Conservation (phyloP, 1,140 invertebrate species). For the Cheumatopsyche charites region DNA sequence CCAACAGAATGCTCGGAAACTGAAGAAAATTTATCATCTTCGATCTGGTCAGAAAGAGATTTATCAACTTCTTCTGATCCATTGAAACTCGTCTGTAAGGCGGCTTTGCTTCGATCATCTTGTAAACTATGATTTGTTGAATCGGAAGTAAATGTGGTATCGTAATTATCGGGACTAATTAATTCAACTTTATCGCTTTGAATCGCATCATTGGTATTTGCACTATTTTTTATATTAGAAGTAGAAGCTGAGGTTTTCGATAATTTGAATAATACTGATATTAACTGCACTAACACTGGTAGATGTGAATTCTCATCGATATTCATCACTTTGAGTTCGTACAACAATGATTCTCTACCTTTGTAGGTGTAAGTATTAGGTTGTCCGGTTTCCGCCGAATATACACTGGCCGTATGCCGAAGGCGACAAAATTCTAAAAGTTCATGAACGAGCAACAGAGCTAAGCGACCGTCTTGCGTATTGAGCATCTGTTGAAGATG, state of each 20-base stretch:
- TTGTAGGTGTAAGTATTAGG: constrained; percentile 56
- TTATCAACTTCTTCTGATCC: constrained; percentile 35
- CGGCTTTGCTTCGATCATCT: constrained; percentile 34
- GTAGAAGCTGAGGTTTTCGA: constrained; percentile 5
- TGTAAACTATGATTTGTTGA: constrained; percentile 29
- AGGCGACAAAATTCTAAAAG: constrained; percentile 60
- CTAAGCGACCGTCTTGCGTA: constrained; percentile 56
- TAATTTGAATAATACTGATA: constrained; percentile 35
- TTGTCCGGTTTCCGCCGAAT: constrained; percentile 59
- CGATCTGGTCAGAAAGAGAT: constrained; percentile 26
- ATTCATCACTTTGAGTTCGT: constrained; percentile 33
- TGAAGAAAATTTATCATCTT: constrained; percentile 8
- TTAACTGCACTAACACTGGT: constrained; percentile 41
- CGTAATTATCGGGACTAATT: constrained; percentile 43
- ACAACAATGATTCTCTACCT: constrained; percentile 45
- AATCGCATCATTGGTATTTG: not conserved
- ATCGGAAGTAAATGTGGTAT: constrained; percentile 43
- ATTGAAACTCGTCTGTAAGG: constrained; percentile 34
- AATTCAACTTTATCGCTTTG: not conserved
- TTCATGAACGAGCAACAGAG: constrained; percentile 57
- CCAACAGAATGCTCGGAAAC: constrained; percentile 10
- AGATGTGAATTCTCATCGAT: constrained; percentile 28
- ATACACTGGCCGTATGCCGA: constrained; percentile 60
- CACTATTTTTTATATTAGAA: not conserved
- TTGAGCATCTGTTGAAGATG: constrained; percentile 56